Evolutionary conservation across 2,113 vertebrate species (phyloP).

Genomic region (Dasyurus viverrinus): DNA sequence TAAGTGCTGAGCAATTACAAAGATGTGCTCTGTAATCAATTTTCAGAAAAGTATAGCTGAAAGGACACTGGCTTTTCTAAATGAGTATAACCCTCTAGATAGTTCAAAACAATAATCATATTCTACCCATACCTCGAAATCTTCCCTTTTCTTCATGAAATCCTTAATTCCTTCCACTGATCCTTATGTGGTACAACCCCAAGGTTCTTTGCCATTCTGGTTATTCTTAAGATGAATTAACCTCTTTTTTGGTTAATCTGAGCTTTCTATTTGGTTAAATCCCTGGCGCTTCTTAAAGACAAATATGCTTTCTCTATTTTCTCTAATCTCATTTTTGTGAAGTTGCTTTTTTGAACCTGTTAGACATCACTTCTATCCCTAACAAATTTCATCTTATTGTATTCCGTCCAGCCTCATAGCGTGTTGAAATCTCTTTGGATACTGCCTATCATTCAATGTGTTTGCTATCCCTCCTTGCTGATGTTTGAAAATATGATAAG

Average conservation of each 20-base stretch:
- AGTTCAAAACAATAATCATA: neutral
- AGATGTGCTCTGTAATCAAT: neutral
- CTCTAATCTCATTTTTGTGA: neutral
- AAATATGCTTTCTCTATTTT: neutral
- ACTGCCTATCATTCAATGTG: neutral
- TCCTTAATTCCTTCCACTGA: neutral
- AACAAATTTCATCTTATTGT: neutral
- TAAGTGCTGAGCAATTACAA: neutral
- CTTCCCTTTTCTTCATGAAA: neutral
- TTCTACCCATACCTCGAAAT: neutral
- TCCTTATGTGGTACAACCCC: neutral
- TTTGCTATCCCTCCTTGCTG: neutral
- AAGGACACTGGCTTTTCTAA: neutral
- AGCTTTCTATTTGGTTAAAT: neutral
- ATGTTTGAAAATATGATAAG: neutral
- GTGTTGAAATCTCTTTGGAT: neutral
- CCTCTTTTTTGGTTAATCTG: neutral
- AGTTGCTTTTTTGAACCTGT: neutral
- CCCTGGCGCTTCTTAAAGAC: neutral
- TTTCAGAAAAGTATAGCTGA: neutral
- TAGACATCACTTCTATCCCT: neutral
- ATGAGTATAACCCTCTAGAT: neutral
- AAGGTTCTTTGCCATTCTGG: neutral
- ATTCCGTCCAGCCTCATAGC: neutral
- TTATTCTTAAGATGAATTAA: neutral